phyloP scores from a whole-genome alignment of 2,888 invertebrate genomes.

The Ectemnius cavifrons region DNA sequence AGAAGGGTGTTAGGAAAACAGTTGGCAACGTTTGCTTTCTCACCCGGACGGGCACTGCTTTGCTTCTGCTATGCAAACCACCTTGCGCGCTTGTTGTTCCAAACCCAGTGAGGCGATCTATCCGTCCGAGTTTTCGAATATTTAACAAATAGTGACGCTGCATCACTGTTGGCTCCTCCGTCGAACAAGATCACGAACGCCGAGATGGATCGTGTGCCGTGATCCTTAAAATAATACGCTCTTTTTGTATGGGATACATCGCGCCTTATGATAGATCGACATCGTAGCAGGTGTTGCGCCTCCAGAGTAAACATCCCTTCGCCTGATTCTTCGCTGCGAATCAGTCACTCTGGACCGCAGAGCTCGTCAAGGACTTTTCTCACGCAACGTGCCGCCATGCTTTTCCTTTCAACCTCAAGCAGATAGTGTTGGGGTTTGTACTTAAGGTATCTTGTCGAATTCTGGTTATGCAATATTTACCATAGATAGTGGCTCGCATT shows the following conservation, averaged over 20 bases:
- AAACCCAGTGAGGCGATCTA: slow-evolving; percentile 54
- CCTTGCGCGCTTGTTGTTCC: slow-evolving; percentile 64
- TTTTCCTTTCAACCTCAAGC: not conserved
- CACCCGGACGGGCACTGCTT: slow-evolving; percentile 13
- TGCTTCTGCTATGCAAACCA: slow-evolving; percentile 51
- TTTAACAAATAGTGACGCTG: slow-evolving; percentile 69
- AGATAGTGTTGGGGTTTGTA: no score
- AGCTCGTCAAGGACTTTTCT: not conserved
- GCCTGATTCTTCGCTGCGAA: not conserved
- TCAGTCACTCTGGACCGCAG: not conserved
- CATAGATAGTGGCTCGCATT: no score
- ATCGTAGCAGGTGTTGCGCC: not conserved
- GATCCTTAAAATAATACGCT: slow-evolving; percentile 11
- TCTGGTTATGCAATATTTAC: not conserved
- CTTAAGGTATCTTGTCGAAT: not conserved
- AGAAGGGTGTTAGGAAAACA: slow-evolving; percentile 57
- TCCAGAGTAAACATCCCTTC: not conserved
- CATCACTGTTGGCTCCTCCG: slow-evolving; percentile 21
- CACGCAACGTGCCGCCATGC: not conserved
- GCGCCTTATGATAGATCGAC: slow-evolving; percentile 9
- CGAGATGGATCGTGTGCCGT: slow-evolving; percentile 25
- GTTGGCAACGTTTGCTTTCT: slow-evolving; percentile 37
- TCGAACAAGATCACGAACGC: slow-evolving; percentile 29
- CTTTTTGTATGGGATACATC: slow-evolving; percentile 1
- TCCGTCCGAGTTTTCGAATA: slow-evolving; percentile 60